These are phyloP conservation scores for Collichthys lucidus DNA, from an alignment of 2,113 vertebrate genomes.

Conservation along the genomic window DNA sequence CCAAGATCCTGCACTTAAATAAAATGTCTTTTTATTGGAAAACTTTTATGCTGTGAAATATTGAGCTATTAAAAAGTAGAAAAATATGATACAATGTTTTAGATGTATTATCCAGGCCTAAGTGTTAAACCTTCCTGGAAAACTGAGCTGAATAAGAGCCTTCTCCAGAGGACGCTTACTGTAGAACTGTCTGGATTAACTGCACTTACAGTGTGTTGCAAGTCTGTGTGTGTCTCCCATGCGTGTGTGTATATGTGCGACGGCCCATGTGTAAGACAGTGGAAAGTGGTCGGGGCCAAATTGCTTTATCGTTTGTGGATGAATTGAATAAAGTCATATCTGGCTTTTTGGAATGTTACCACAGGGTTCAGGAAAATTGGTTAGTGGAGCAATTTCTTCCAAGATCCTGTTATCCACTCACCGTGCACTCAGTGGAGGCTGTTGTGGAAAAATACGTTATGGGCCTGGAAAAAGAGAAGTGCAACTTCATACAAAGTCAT, in stretches of 20 bases:
- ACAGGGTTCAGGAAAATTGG: slow-evolving; percentile 78
- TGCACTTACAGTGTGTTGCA: slow-evolving; percentile 74
- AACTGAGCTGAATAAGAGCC: slow-evolving; percentile 66
- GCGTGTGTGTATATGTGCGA: slow-evolving; percentile 6
- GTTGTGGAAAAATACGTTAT: slow-evolving; percentile 54
- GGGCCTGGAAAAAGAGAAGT: slow-evolving; percentile 30
- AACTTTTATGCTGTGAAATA: slow-evolving; percentile 48
- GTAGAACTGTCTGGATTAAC: slow-evolving; percentile 75
- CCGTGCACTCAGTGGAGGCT: slow-evolving; percentile 63
- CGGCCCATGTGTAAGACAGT: slow-evolving; percentile 64
- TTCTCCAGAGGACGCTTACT: slow-evolving; percentile 81
- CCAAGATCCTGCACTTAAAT: slow-evolving; percentile 45
- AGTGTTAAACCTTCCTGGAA: slow-evolving; percentile 78
- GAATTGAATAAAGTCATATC: slow-evolving; percentile 83
- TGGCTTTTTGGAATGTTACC: slow-evolving; percentile 82
- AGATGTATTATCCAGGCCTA: slow-evolving; percentile 49
- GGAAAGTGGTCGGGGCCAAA: slow-evolving; percentile 76
- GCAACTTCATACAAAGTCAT: slow-evolving; percentile 27
- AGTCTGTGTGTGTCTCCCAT: slow-evolving; percentile 18
- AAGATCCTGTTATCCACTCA: slow-evolving; percentile 79
- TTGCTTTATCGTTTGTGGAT: slow-evolving; percentile 80
- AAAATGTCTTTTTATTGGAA: slow-evolving; percentile 61
- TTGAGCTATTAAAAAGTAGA: slow-evolving; percentile 47
- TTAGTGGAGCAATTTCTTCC: slow-evolving; percentile 78
- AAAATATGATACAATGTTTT: slow-evolving; percentile 64